Percentiles rank a stretch among this genome's conserved stretches.
Evolutionary conservation across 2,113 vertebrate genomes (phyloP).

Genomic region (Cynopterus brachyotis): DNA sequence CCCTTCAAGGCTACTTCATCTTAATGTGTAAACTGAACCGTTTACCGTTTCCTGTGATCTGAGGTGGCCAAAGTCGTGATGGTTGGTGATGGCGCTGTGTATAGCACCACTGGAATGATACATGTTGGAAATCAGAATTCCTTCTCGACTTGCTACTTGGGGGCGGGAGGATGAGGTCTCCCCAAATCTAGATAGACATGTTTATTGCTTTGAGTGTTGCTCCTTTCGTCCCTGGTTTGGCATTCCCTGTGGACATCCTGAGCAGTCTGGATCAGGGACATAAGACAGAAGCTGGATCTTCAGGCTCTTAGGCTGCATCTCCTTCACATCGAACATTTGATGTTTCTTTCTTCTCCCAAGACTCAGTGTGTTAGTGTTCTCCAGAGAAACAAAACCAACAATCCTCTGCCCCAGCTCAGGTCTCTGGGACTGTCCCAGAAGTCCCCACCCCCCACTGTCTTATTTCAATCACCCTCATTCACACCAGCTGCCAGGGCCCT

Average conservation of each 20-base stretch:
- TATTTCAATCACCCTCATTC: neutral
- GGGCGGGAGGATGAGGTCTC: neutral
- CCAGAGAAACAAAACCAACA: neutral
- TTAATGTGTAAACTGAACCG: neutral
- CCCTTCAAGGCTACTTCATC: neutral
- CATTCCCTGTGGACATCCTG: neutral
- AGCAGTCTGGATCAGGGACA: neutral
- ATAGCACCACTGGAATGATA: neutral
- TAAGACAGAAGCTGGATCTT: neutral
- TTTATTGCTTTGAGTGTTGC: neutral
- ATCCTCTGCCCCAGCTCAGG: no score
- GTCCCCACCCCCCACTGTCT: neutral
- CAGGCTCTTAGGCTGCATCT: neutral
- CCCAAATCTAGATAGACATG: neutral
- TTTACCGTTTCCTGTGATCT: neutral
- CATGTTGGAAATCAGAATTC: neutral
- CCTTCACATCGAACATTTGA: neutral
- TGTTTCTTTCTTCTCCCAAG: neutral
- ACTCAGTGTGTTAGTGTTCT: neutral
- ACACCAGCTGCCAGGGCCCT: neutral
- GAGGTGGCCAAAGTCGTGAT: neutral
- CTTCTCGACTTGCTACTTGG: neutral
- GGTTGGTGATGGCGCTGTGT: neutral
- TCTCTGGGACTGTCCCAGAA: neutral
- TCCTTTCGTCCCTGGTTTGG: neutral